Evolutionary conservation across 1,140 invertebrate species (phyloP), one percentile per base, ranked within the genome.

Genomic region (Oedothorax gibbosus): DNA sequence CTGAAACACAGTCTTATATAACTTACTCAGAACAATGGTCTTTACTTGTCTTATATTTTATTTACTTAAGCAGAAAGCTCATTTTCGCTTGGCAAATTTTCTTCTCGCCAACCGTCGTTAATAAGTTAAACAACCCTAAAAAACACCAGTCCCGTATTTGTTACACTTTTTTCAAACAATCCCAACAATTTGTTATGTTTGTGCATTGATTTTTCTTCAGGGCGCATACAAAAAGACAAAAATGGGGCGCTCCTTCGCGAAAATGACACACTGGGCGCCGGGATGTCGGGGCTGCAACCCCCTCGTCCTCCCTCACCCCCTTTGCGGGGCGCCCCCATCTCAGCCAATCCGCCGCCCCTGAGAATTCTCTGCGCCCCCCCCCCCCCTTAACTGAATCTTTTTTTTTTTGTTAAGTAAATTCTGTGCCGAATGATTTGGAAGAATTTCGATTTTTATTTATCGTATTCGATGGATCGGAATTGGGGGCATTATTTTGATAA

Each of bases 251-350:
- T 62, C 57, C 18, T 21, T 71, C 54, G 78, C 65, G 78, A 81
- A 81, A 81, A 81, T 81, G 78, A 81, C 78, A 71, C 66, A 60
- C 51, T 60, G 65, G 77, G 78, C 78, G 78, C 78, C 78, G 15
- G 50, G 53, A 54, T 57, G 78, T 71, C 78, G 78, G 78, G 51
- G 66, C 66, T 75, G 57, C 12, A 62, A 62, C 12, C 54, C 69
- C 50, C 69, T 35, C n/a, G 50, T 60, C 9, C 57, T 11, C 69
- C 14, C 50, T 9, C 50, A 4, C 69, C 49, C 15, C 69, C 69
- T 51, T 11, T 51, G 49, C 69, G n/a, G 12, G n/a, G 50, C 49
- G 21, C 73, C 73, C 57, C 51, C 75, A 11, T 49, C 49, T 64
- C 14, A n/a, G 54, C 8, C 14, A 18, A 71, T 18, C 54, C 68